phyloP scores from a whole-genome alignment of 2,888 invertebrate species.

The Drosophila eohydei region DNA sequence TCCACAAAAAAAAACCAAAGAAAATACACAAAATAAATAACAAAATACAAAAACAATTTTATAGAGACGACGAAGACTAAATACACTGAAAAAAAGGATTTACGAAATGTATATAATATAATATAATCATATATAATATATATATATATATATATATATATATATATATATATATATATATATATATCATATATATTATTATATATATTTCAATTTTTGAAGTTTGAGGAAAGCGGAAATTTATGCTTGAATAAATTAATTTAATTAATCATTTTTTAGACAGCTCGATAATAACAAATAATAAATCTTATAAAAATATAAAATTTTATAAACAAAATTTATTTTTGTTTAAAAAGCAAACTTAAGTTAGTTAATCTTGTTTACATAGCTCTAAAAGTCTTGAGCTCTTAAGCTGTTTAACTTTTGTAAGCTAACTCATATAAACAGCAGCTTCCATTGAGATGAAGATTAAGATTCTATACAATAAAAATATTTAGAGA shows the following conservation, averaged over 20 bases:
- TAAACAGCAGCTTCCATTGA: background rate
- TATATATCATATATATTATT: background rate
- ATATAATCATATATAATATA: background rate
- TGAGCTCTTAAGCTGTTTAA: background rate
- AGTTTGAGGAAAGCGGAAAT: too few species aligned
- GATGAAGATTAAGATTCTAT: background rate
- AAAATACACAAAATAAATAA: conserved; percentile 28
- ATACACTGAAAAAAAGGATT: conserved; percentile 4
- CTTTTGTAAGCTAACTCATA: too few species aligned
- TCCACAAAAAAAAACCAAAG: conserved; percentile 40
- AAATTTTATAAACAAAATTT: background rate
- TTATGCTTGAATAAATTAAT: too few species aligned
- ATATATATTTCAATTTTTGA: background rate
- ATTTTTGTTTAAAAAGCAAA: too few species aligned
- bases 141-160: background rate
- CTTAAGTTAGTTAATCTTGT: too few species aligned
- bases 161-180: background rate
- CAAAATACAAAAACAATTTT: conserved; percentile 27
- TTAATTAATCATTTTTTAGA: too few species aligned
- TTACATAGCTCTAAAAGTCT: too few species aligned
- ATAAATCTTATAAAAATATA: background rate
- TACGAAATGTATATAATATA: background rate
- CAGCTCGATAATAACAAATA: background rate
- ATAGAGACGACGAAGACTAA: background rate
- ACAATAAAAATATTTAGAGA: too few species aligned